Evolutionary conservation across 1,140 invertebrate genomes (phyloP).

Genomic region (Drosophila ogumai): DNA sequence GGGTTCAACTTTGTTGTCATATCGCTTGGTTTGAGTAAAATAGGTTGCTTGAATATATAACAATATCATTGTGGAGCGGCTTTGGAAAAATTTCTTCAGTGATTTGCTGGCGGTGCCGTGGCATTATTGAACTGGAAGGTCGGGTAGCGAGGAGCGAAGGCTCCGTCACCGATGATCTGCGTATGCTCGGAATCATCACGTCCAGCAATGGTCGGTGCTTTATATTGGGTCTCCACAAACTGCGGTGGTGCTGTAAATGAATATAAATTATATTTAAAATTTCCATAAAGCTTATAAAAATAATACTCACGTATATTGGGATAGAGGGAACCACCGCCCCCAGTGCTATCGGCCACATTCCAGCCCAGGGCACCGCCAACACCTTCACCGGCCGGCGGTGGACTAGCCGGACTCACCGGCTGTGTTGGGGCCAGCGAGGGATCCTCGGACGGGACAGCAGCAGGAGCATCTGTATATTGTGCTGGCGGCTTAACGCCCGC

Average conservation of each 20-base stretch:
- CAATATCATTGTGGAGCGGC: slow-evolving; percentile 23
- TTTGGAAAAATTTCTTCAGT: slow-evolving; percentile 38
- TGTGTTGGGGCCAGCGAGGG: slow-evolving; percentile 77
- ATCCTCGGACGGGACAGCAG: slow-evolving; percentile 53
- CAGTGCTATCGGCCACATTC: slow-evolving; percentile 81
- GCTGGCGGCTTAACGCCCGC: slow-evolving; percentile 85
- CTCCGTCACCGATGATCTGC: slow-evolving; percentile 78
- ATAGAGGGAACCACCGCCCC: slow-evolving; percentile 82
- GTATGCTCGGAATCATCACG: slow-evolving; percentile 86
- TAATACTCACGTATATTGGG: slow-evolving; percentile 85
- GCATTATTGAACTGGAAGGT: slow-evolving; percentile 85
- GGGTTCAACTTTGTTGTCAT: slow-evolving; percentile 1
- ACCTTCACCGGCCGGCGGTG: slow-evolving; percentile 71
- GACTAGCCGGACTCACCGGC: slow-evolving; percentile 78
- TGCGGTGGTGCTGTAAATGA: slow-evolving; percentile 85
- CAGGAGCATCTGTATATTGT: slow-evolving; percentile 70
- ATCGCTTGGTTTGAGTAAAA: background rate
- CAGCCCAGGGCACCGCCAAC: slow-evolving; percentile 78
- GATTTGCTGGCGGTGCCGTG: slow-evolving; percentile 62
- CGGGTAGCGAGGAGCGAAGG: slow-evolving; percentile 86
- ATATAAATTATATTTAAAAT: background rate
- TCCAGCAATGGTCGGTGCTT: slow-evolving; percentile 85
- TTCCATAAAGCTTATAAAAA: too few species aligned
- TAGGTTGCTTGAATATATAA: slow-evolving; percentile 2
- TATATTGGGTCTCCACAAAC: slow-evolving; percentile 85